phyloP scores from a whole-genome alignment of 2,797 vertebrate species.

The Pristis pectinata region DNA sequence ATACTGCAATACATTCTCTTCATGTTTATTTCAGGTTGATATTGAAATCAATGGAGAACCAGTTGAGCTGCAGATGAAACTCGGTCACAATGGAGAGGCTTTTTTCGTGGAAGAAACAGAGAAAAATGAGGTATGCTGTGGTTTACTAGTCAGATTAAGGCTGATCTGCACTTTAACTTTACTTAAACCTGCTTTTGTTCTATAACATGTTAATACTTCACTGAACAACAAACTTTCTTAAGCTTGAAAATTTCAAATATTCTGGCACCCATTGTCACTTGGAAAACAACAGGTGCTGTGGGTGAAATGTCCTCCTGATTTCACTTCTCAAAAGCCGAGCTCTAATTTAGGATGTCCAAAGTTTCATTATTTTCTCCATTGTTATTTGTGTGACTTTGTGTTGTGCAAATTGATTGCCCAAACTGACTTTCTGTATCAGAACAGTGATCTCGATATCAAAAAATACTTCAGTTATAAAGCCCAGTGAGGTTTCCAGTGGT shows the following conservation, averaged over 20 bases:
- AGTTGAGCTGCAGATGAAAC: conserved; percentile 86
- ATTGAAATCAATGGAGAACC: conserved; percentile 88
- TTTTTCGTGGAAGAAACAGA: conserved; percentile 85
- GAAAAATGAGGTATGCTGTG: conserved; percentile 50
- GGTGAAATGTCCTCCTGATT: not conserved
- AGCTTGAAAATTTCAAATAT: not conserved
- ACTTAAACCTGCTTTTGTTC: not conserved
- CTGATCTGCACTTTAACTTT: not conserved
- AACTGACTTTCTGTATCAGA: no score
- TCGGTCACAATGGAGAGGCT: conserved; percentile 89
- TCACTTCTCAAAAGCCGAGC: not conserved
- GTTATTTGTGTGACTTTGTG: not conserved
- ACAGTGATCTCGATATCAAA: no score
- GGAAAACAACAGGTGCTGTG: not conserved
- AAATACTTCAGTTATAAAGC: no score
- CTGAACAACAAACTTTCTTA: not conserved
- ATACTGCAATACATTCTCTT: not conserved
- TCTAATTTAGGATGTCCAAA: not conserved
- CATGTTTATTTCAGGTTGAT: conserved; percentile 68
- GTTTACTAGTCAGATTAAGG: not conserved
- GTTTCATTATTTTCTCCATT: not conserved
- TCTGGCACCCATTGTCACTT: not conserved
- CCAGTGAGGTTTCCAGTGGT: no score
- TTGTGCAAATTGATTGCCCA: no score
- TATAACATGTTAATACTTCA: not conserved